phyloP scores from a whole-genome alignment of 2,113 vertebrate genomes.

The Calyptommatus sinebrachiatus region DNA sequence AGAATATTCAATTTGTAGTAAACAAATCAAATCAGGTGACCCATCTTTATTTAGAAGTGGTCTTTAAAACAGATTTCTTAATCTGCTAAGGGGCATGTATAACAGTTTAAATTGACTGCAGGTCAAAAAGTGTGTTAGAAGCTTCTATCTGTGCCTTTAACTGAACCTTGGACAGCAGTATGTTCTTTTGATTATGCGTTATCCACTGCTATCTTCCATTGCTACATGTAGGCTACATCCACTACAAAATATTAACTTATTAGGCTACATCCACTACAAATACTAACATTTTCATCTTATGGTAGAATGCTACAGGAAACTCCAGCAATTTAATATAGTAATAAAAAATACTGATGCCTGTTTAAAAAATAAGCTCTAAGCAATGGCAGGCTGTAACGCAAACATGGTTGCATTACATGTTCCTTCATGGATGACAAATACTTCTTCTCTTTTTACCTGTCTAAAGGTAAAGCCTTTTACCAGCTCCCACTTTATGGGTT shows the following conservation, averaged over 20 bases:
- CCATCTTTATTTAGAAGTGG: not conserved
- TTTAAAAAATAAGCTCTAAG: slow-evolving; percentile 48
- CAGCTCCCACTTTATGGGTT: no score
- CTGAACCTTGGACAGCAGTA: slow-evolving; percentile 36
- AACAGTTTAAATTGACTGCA: not conserved
- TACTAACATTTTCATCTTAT: no score
- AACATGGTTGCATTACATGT: no score
- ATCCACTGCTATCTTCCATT: slow-evolving; percentile 40
- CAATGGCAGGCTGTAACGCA: not conserved
- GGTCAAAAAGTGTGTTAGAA: rapidly evolving
- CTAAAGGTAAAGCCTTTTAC: not conserved
- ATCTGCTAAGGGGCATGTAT: not conserved
- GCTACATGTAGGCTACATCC: slow-evolving; percentile 41
- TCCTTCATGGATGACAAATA: not conserved
- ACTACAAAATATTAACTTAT: not conserved
- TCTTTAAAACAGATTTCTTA: not conserved
- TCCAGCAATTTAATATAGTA: no score
- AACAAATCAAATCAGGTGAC: no score
- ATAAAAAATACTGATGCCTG: slow-evolving; percentile 2
- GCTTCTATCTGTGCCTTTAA: slow-evolving; percentile 16
- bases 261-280: no score
- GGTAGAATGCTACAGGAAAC: no score
- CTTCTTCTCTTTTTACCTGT: not conserved
- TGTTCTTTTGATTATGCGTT: slow-evolving; percentile 40
- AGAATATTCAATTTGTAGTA: no score